Percentiles rank a stretch among this genome's conserved stretches.
Conservation (phyloP, 2,888 invertebrate genomes). For the Leptinotarsa rubiginosa region DNA sequence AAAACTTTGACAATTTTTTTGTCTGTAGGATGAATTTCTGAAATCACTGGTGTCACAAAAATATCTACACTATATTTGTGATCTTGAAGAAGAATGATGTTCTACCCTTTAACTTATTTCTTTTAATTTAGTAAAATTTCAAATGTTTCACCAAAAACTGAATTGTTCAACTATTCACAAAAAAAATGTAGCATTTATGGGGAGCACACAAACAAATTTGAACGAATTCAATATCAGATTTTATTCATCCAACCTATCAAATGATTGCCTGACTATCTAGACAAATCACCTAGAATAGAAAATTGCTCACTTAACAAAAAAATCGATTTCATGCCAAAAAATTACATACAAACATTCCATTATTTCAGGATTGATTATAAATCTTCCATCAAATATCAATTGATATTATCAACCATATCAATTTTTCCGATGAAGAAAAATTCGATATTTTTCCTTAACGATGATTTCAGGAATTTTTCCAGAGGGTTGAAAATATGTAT, state of each 20-base stretch:
- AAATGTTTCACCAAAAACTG: conserved; percentile 5
- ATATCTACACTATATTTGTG: too few relatives aligned
- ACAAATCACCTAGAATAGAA: too few relatives aligned
- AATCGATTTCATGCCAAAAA: too few relatives aligned
- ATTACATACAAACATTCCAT: not conserved
- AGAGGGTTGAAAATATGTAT: conserved; percentile 46
- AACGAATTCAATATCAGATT: not conserved
- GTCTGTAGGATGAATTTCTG: not conserved
- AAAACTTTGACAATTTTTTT: conserved; percentile 8
- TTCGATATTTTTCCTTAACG: not conserved
- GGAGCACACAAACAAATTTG: too few relatives aligned
- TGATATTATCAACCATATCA: conserved; percentile 7
- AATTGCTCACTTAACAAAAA: too few relatives aligned
- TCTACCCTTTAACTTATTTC: not conserved
- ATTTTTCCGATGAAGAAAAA: not conserved
- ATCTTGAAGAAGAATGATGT: too few relatives aligned
- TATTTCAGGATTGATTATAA: conserved; percentile 11
- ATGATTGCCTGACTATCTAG: too few relatives aligned
- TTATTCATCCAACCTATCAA: too few relatives aligned
- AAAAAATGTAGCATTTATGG: too few relatives aligned
- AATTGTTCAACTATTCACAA: not conserved
- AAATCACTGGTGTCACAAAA: not conserved
- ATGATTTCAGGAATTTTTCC: conserved; percentile 26
- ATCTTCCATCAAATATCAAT: conserved; percentile 34
- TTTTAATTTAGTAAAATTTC: not conserved